phyloP scores from a whole-genome alignment of 2,888 invertebrate genomes.

The Sinentomon sp. region DNA sequence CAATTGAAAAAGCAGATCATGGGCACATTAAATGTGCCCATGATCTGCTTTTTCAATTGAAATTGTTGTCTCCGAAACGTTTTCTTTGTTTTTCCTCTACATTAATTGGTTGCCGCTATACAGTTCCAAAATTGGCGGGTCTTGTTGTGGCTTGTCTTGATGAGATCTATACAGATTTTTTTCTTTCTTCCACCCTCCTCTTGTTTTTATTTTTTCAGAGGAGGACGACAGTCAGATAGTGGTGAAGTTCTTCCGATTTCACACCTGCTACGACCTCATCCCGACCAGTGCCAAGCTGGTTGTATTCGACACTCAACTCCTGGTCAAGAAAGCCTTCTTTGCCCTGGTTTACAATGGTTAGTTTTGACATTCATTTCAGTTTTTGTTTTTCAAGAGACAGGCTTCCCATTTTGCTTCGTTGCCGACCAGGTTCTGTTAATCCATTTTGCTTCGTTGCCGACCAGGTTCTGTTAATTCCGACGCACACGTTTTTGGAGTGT shows the following conservation, averaged over 20 bases:
- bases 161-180: constrained; percentile 4
- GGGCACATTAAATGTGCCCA: too few species aligned
- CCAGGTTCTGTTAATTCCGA: too few species aligned
- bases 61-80: too few species aligned
- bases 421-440: too few species aligned
- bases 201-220: constrained; percentile 34
- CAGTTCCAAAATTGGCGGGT: too few species aligned
- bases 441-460: too few species aligned
- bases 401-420: too few species aligned
- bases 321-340: constrained; percentile 96
- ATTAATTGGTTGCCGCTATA: too few species aligned
- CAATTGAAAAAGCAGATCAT: too few species aligned
- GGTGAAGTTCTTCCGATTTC: constrained; percentile 97
- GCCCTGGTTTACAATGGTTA: constrained; percentile 92
- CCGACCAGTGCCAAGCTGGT: constrained; percentile 97
- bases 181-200: constrained; percentile 1
- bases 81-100: too few species aligned
- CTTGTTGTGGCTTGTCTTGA: background rate
- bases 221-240: constrained; percentile 92
- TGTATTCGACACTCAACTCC: constrained; percentile 92
- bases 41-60: too few species aligned
- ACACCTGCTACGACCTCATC: constrained; percentile 98
- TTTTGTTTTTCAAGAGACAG: constrained; percentile 2
- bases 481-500: too few species aligned
- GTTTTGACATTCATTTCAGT: constrained; percentile 13